Percentiles rank a stretch among this genome's conserved stretches.
These are phyloP conservation scores for Pseudachorutes palmiensis DNA, from an alignment of 1,140 invertebrate species.

Conservation along the genomic window DNA sequence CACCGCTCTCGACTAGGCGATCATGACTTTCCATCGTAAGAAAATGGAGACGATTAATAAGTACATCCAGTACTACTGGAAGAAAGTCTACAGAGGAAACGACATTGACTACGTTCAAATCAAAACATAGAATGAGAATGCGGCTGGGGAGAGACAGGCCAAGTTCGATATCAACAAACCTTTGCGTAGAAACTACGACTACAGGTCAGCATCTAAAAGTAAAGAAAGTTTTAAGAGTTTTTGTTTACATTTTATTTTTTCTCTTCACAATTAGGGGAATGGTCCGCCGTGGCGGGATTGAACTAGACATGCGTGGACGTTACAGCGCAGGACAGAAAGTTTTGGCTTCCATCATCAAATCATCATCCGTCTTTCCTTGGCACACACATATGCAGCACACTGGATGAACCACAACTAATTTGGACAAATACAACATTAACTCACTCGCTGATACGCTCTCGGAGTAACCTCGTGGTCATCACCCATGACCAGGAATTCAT, in stretches of 20 bases:
- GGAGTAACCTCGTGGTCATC: conserved; percentile 79
- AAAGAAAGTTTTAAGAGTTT: background rate
- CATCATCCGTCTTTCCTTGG: conserved; percentile 92
- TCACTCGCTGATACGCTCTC: conserved; percentile 76
- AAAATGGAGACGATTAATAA: conserved; percentile 85
- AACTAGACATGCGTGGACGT: conserved; percentile 89
- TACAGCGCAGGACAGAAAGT: conserved; percentile 93
- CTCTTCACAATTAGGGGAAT: conserved; percentile 71
- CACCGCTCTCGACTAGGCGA: conserved; percentile 68
- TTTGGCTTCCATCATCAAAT: conserved; percentile 79
- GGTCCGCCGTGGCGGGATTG: conserved; percentile 64
- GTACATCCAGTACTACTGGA: conserved; percentile 81
- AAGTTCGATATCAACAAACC: background rate
- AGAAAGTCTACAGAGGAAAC: conserved; percentile 76
- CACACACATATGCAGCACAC: conserved; percentile 85
- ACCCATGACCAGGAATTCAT: conserved; percentile 95
- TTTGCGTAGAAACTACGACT: conserved; percentile 27
- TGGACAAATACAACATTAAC: conserved; percentile 83
- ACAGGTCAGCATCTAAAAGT: conserved; percentile 30
- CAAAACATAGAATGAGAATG: conserved; percentile 47
- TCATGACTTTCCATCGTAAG: conserved; percentile 71
- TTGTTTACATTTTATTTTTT: conserved; percentile 16
- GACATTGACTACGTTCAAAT: conserved; percentile 79
- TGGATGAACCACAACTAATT: conserved; percentile 99
- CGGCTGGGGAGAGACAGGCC: conserved; percentile 38